phyloP scores from a whole-genome alignment of 2,797 vertebrate genomes.

The Aphelocoma californica region DNA sequence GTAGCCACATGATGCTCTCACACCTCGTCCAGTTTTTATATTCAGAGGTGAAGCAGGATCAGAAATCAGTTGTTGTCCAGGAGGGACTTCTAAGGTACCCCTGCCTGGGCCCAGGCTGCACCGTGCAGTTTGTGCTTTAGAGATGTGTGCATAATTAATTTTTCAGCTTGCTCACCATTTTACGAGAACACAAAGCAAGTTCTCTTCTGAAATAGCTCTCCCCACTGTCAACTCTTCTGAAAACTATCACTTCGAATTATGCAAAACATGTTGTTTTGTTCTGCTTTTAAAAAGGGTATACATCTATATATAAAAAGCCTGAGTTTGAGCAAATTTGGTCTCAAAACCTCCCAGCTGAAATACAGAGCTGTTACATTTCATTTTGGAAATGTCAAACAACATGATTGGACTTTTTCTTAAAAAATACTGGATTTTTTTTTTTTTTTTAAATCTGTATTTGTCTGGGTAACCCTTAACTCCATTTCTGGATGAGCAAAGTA shows the following conservation, averaged over 20 bases:
- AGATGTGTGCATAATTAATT: conserved; percentile 48
- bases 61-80: background rate
- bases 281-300: background rate
- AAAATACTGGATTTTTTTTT: background rate
- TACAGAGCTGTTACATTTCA: background rate
- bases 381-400: conserved; percentile 24
- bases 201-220: conserved; percentile 40
- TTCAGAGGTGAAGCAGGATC: background rate
- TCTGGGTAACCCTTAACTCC: background rate
- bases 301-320: conserved; percentile 32
- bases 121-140: background rate
- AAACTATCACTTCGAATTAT: conserved; percentile 50
- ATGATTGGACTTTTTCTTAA: background rate
- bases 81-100: background rate
- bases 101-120: background rate
- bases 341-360: conserved; percentile 20
- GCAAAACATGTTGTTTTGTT: conserved; percentile 34
- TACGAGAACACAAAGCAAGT: conserved; percentile 18
- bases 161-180: conserved; percentile 42
- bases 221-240: conserved; percentile 33
- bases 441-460: background rate
- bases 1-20: background rate
- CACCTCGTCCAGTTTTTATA: background rate
- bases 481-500: background rate
- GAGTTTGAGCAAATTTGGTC: conserved; percentile 1